phyloP scores from a whole-genome alignment of 2,888 invertebrate genomes.

The Resseliella maxima region DNA sequence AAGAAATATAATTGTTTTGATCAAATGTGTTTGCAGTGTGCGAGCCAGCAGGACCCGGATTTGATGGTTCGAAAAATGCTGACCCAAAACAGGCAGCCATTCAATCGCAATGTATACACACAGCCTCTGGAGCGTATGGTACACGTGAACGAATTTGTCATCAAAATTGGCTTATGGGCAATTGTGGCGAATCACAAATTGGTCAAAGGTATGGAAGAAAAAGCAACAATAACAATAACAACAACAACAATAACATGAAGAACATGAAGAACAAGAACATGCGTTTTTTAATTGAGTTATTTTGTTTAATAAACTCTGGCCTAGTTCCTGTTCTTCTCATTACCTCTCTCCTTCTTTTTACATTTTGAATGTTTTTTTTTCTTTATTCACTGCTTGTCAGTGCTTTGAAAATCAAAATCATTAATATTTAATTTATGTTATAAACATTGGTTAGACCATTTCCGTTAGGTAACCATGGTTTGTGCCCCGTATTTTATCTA shows the following conservation, averaged over 20 bases:
- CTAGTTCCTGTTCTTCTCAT: no score
- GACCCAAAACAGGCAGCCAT: constrained; percentile 63
- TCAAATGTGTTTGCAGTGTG: constrained; percentile 62
- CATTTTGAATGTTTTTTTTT: no score
- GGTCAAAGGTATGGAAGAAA: constrained; percentile 55
- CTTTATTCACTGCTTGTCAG: no score
- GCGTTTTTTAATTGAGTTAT: no score
- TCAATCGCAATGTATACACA: constrained; percentile 65
- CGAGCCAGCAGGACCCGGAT: constrained; percentile 65
- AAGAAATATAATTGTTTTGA: neutral
- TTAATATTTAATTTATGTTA: neutral
- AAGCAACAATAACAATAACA: no score
- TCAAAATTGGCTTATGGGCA: constrained; percentile 62
- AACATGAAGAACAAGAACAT: no score
- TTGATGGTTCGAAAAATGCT: constrained; percentile 54
- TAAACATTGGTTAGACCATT: constrained; percentile 58
- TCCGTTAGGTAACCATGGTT: constrained; percentile 61
- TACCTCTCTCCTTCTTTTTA: no score
- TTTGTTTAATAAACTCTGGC: no score
- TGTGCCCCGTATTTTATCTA: constrained; percentile 62
- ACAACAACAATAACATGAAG: no score
- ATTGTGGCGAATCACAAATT: constrained; percentile 61
- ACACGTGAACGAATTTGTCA: constrained; percentile 61
- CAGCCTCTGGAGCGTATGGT: constrained; percentile 61
- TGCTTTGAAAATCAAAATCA: no score